phyloP scores from a whole-genome alignment of 2,888 invertebrate genomes.

The Campoplex nolae region DNA sequence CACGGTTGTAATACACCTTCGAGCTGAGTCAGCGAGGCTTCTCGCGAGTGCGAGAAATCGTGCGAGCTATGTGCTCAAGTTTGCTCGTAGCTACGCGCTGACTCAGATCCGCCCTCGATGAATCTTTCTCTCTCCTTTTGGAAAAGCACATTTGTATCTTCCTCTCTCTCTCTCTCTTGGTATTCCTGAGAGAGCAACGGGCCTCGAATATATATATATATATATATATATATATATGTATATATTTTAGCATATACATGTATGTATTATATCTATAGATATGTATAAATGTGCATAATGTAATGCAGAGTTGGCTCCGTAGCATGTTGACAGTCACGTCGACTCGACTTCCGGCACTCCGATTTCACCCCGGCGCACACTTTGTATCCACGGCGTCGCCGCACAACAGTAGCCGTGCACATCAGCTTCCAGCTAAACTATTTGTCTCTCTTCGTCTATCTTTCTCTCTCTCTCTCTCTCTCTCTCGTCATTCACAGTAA shows the following conservation, averaged over 20 bases:
- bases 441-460: constrained; percentile 30
- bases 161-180: constrained; percentile 13
- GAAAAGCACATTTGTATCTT: constrained; percentile 50
- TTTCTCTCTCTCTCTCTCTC: constrained; percentile 20
- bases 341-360: constrained; percentile 76
- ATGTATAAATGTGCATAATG: constrained; percentile 26
- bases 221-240: too few relatives aligned
- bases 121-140: constrained; percentile 55
- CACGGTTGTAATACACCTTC: constrained; percentile 47
- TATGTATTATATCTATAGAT: not conserved
- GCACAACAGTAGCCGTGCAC: constrained; percentile 28
- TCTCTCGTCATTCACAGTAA: constrained; percentile 18
- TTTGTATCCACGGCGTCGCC: constrained; percentile 40
- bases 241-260: too few relatives aligned
- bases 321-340: constrained; percentile 73
- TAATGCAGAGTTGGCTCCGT: constrained; percentile 56
- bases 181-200: constrained; percentile 40
- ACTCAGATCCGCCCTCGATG: constrained; percentile 82
- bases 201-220: constrained; percentile 10
- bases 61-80: constrained; percentile 54
- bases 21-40: constrained; percentile 81
- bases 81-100: constrained; percentile 75
- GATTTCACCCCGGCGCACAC: constrained; percentile 71
- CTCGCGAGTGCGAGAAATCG: constrained; percentile 70
- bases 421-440: constrained; percentile 64